Evolutionary conservation across 2,113 vertebrate genomes (phyloP).

Genomic region (Psittacus erithacus): DNA sequence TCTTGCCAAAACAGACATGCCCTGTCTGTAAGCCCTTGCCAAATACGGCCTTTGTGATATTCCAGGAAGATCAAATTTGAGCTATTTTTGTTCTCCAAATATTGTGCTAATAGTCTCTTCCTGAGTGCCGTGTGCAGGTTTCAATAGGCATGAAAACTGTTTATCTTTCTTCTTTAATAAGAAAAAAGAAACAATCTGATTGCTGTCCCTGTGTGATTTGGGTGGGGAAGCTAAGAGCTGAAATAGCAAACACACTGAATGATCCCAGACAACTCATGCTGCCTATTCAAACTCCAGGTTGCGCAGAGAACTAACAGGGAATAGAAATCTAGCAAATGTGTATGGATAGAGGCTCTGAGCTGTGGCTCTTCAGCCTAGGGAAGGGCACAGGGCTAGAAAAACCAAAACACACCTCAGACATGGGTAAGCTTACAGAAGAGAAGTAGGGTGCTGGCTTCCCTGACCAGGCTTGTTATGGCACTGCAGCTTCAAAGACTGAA

Average conservation of each 20-base stretch:
- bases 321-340: neutral
- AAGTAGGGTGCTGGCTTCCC: neutral
- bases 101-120: neutral
- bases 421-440: neutral
- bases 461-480: neutral
- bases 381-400: neutral
- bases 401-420: neutral
- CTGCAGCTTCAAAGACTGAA: neutral
- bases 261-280: neutral
- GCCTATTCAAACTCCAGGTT: neutral
- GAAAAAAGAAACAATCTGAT: neutral
- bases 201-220: neutral
- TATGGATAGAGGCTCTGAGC: neutral
- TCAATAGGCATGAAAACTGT: neutral
- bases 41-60: neutral
- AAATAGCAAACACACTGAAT: neutral
- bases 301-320: neutral
- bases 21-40: neutral
- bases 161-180: neutral
- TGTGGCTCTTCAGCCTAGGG: neutral
- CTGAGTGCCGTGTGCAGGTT: neutral
- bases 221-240: neutral
- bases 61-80: neutral
- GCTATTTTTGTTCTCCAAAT: constrained; percentile 21
- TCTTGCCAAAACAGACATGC: neutral